phyloP scores from a whole-genome alignment of 2,797 vertebrate genomes.

The Melopsittacus undulatus region DNA sequence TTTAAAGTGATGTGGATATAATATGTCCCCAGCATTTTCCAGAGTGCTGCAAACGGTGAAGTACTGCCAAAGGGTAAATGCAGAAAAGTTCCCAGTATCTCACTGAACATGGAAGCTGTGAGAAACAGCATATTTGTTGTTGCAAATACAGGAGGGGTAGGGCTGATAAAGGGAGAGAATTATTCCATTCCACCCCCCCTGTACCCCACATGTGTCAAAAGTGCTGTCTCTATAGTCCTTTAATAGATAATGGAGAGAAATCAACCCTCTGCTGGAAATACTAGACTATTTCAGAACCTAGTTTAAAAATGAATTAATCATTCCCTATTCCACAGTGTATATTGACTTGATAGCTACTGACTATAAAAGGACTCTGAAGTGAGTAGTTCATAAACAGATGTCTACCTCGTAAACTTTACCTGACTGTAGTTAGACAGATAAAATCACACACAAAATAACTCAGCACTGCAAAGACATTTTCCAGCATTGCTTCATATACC shows the following conservation, averaged over 20 bases:
- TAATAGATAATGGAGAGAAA: background rate
- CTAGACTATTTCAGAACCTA: background rate
- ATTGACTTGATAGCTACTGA: background rate
- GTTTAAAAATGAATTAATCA: background rate
- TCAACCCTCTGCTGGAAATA: background rate
- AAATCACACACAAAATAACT: background rate
- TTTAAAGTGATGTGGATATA: constrained; percentile 23
- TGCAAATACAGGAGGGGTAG: background rate
- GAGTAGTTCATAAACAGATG: background rate
- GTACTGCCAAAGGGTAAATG: background rate
- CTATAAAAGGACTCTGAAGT: background rate
- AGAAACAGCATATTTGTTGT: background rate
- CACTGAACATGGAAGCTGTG: background rate
- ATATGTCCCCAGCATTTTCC: background rate
- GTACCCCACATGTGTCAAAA: background rate
- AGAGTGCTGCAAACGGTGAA: background rate
- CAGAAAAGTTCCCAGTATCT: background rate
- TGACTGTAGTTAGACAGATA: background rate
- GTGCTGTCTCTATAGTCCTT: background rate
- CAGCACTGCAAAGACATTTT: background rate
- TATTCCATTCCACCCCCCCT: background rate
- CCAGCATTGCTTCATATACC: background rate
- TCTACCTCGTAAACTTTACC: background rate
- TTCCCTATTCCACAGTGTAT: background rate
- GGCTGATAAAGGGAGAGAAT: background rate